A percentile compares a stretch with the other conserved stretches of the same genome.
Conservation (phyloP, 1,140 invertebrate genomes). For the Brachionus calyciflorus region DNA sequence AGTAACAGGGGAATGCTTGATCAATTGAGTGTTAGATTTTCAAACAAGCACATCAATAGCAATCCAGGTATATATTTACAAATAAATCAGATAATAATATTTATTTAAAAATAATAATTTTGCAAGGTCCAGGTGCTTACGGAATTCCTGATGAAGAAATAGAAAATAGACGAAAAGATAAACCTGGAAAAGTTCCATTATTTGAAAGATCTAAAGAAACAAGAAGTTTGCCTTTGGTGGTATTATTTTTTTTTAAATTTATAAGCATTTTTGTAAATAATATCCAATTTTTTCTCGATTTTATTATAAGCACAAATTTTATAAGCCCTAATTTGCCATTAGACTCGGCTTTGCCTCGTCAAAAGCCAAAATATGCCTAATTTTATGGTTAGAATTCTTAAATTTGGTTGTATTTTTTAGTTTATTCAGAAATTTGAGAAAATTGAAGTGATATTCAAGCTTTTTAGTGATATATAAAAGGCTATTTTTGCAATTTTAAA, state of each 20-base stretch:
- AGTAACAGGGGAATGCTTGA: conserved; percentile 15
- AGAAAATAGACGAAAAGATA: conserved; percentile 20
- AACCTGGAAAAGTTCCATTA: conserved; percentile 6
- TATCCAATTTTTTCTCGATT: not conserved
- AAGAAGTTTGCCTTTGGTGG: conserved; percentile 22
- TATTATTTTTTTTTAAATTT: not conserved
- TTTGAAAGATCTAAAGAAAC: conserved; percentile 20
- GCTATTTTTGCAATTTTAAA: too few species aligned
- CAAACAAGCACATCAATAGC: not conserved
- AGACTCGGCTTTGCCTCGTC: too few species aligned
- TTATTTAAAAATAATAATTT: not conserved
- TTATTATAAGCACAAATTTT: too few species aligned
- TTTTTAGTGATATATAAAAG: too few species aligned
- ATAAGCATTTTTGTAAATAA: not conserved
- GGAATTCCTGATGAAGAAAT: conserved; percentile 39
- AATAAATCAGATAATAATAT: not conserved
- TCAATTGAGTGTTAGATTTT: not conserved
- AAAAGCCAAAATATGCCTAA: too few species aligned
- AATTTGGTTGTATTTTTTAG: too few species aligned
- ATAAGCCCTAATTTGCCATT: too few species aligned
- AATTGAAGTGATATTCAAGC: too few species aligned
- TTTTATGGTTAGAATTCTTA: too few species aligned
- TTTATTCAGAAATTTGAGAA: too few species aligned
- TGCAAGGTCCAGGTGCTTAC: not conserved
- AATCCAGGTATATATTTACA: not conserved